Base-by-base conservation (phyloP, 2,113 vertebrate species). In the Clarias batrachus region DNA sequence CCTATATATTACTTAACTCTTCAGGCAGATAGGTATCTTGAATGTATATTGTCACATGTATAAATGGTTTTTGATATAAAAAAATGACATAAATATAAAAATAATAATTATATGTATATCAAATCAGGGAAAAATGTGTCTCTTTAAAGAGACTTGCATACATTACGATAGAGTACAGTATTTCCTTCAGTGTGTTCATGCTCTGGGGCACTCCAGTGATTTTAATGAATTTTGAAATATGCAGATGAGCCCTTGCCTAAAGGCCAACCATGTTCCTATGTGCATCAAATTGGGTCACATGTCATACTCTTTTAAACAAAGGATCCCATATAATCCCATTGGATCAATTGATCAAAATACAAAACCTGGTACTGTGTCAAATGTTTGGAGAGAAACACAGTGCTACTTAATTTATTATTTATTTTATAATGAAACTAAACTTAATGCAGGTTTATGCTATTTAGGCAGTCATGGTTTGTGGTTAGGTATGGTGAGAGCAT, bases 221-320 rank as follows among this genome's bases (percentile, higher is more conserved):
- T 88, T 23, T 83, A 83, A 83, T 82, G 48, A 59, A 57, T 85
- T 88, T 83, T 30, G 19, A 68, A 30, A 68, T 30, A 68, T 68
- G 65, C 65, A 68, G 30, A 88, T 78, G 0, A n/a, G 19, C 52
- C 41, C 84, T 83, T 5, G 48, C 41, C 81, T 88, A 54, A 41
- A 81, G 87, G 71, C 62, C 59, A 71, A 41, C 73, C 30, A 63
- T 10, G 1, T 78, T 86, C 33, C 37, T 62, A 63, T 78, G 25
- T 52, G 30, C 82, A 41, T 81, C 77, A 80, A 85, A 57, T 81
- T 88, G 37, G 85, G 62, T 74, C 68, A 37, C 80, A 86, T 83
- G 71, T 78, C 14, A 23, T 74, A 73, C 59, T 79, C 17, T 59
- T 19, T 60, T 65, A n/a, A 48, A 25, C 10, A 11, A 73, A 71